These are phyloP conservation scores for Sceloporus undulatus DNA, from an alignment of 2,113 vertebrate species.

Conservation along the genomic window DNA sequence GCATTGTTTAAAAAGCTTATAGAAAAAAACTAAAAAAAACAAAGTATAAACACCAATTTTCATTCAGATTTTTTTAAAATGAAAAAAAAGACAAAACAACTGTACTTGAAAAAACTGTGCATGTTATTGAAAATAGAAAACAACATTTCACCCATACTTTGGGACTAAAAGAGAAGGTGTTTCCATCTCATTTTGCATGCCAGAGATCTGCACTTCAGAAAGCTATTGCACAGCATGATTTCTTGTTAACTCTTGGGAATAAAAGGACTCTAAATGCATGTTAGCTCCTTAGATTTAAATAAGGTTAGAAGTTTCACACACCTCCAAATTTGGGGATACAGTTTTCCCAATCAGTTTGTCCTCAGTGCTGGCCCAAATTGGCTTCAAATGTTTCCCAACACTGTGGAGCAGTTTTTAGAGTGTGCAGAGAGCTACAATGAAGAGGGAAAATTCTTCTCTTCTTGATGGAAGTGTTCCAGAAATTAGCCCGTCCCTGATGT, in stretches of 20 bases:
- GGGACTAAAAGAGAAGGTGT: conserved; percentile 56
- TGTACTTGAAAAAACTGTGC: not conserved
- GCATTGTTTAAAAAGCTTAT: not conserved
- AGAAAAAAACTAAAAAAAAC: not conserved
- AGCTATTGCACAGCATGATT: not conserved
- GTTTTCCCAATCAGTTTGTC: too few relatives aligned
- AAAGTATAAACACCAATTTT: not conserved
- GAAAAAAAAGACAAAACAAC: not conserved
- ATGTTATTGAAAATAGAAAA: not conserved
- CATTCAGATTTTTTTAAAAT: not conserved
- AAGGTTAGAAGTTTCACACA: too few relatives aligned
- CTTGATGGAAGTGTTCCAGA: too few relatives aligned
- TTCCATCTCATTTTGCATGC: conserved; percentile 59
- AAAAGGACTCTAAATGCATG: too few relatives aligned
- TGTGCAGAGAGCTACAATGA: too few relatives aligned
- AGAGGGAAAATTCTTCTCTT: too few relatives aligned
- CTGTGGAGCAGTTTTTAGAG: too few relatives aligned
- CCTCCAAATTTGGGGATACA: too few relatives aligned
- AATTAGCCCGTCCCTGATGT: too few relatives aligned
- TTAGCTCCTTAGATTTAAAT: too few relatives aligned
- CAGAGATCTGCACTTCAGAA: conserved; percentile 27
- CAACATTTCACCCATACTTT: not conserved
- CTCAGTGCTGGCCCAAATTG: too few relatives aligned
- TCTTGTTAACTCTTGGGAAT: not conserved
- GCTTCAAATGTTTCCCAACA: too few relatives aligned